A percentile compares a stretch with the other conserved stretches of the same genome.
These are phyloP conservation scores for Caenorhabditis sp. DNA, from an alignment of 2,888 invertebrate genomes.

Conservation along the genomic window DNA sequence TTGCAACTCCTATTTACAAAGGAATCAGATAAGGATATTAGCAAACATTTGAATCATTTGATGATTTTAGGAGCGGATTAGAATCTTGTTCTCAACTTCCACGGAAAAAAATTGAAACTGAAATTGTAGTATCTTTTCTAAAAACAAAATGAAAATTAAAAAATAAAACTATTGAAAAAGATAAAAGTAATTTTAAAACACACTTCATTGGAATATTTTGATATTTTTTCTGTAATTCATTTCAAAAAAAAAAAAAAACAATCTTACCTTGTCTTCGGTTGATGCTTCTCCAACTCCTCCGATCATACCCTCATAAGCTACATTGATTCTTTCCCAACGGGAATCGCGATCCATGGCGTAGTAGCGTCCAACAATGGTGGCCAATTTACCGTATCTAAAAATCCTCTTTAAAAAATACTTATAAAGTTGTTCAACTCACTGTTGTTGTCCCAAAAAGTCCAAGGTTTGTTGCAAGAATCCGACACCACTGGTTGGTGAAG, in stretches of 20 bases:
- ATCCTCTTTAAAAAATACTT: neutral
- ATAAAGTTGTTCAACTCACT: neutral
- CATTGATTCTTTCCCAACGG: constrained; percentile 69
- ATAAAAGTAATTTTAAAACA: too few species aligned
- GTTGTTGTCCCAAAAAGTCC: constrained; percentile 61
- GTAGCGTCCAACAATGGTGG: constrained; percentile 72
- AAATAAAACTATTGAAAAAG: too few species aligned
- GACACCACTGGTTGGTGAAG: constrained; percentile 72
- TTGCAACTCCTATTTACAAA: neutral
- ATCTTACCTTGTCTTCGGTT: constrained; percentile 57
- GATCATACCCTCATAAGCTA: constrained; percentile 73
- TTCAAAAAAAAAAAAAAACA: too few species aligned
- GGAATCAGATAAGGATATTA: neutral
- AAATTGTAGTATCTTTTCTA: too few species aligned
- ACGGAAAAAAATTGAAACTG: too few species aligned
- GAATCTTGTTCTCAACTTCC: too few species aligned
- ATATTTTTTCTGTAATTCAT: too few species aligned
- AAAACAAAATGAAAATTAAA: too few species aligned
- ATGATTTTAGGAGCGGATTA: too few species aligned
- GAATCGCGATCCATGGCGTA: constrained; percentile 74
- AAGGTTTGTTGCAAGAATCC: constrained; percentile 69
- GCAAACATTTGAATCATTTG: too few species aligned
- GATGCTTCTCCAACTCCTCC: constrained; percentile 71
- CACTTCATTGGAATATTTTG: too few species aligned
- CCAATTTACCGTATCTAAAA: constrained; percentile 69